Evolutionary conservation across 2,113 vertebrate genomes (phyloP), one percentile per base, ranked within the genome.

Genomic region (Natator depressus): DNA sequence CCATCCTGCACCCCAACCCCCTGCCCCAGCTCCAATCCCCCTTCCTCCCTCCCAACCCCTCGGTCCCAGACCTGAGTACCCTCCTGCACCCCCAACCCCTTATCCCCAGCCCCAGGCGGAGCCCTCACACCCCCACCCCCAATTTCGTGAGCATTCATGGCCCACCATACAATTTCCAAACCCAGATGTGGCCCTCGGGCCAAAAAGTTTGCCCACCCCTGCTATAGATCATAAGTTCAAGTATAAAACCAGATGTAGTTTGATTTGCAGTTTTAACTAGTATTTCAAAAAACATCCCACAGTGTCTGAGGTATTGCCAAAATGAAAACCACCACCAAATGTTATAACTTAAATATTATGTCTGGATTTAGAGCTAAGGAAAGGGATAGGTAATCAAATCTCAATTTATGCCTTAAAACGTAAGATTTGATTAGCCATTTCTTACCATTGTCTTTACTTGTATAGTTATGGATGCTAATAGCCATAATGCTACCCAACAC

Each of bases 211-310:
- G 42, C 42, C 42, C 42, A 42, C 42, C 42, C 42, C 42, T 42
- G 42, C 17, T 80, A 53, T 1, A 6, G 86, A 57, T 51, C 17
- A 8, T 5, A n/a, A 95, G 24, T 16, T 94, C 85, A 72, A 89
- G 80, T 5, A 0, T 0, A 49, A 95, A 95, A 85, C 4, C 13
- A 86, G 17, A 24, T 16, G 53, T 59, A 65, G 55, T 89, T 95
- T 92, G 87, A 82, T 65, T 94, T 95, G 65, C 47, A 65, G 47
- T 57, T 91, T 3, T 82, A 95, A 29, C 69, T 72, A n/a, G n/a
- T 72, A 72, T 22, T 72, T 84, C 57, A 57, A 85, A 86, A 89
- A 35, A 9, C 22, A 83, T 88, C 25, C 12, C 42, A 87, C 31
- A 31, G 29, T 72, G 19, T 20, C 35, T 69, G 35, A n/a, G 84